These are phyloP conservation scores for Drosophila biarmipes DNA, from an alignment of 1,140 invertebrate genomes.

Conservation along the genomic window DNA sequence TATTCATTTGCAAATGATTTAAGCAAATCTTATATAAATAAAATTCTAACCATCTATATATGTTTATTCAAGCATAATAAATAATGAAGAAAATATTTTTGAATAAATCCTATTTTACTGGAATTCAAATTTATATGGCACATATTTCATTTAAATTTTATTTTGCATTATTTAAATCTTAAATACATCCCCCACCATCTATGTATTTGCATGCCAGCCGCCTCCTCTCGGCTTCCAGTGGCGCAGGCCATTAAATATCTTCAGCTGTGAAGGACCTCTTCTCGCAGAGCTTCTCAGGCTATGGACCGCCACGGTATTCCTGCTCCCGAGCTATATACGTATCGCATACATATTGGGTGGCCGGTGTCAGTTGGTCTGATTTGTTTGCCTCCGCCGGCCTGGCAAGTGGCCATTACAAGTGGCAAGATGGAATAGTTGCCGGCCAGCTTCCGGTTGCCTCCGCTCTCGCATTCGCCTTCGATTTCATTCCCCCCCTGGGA, in stretches of 20 bases:
- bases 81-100: no score
- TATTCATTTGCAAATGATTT: no score
- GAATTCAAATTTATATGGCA: no score
- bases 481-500: background rate
- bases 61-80: no score
- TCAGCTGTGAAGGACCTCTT: background rate
- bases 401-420: conserved; percentile 9
- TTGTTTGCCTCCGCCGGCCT: conserved; percentile 14
- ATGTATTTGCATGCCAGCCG: background rate
- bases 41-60: no score
- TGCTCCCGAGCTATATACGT: background rate
- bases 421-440: conserved; percentile 19
- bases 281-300: conserved; percentile 5
- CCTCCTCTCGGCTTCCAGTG: background rate
- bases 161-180: no score
- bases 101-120: no score
- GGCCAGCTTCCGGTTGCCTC: conserved; percentile 5
- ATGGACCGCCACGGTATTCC: conserved; percentile 1
- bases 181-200: background rate
- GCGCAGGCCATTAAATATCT: conserved; percentile 3
- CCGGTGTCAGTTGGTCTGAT: conserved; percentile 19
- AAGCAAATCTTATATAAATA: no score
- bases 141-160: no score
- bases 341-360: background rate
- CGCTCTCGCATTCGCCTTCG: no score